Conservation (phyloP, 2,888 invertebrate genomes). For the Odontothrips loti region DNA sequence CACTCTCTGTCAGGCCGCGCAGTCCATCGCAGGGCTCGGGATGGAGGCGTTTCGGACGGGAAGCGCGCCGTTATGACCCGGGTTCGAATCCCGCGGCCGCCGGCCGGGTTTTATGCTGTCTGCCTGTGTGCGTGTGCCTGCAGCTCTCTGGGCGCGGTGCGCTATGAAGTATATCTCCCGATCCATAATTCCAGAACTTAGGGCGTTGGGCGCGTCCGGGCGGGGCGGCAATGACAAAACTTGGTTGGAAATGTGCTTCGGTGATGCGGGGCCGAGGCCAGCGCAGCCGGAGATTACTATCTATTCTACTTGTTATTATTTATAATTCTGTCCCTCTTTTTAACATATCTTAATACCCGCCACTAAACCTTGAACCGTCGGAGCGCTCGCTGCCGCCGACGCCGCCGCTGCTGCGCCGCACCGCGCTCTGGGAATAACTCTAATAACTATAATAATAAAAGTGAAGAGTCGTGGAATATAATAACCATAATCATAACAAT, state of each 20-base stretch:
- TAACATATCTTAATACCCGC: conserved; percentile 23
- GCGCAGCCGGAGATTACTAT: conserved; percentile 10
- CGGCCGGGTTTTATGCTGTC: no score
- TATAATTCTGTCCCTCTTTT: conserved; percentile 23
- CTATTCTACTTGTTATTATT: conserved; percentile 19
- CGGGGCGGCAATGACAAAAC: conserved; percentile 18
- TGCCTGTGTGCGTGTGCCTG: not conserved
- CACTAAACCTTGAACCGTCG: conserved; percentile 21
- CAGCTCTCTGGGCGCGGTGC: not conserved
- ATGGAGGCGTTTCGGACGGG: no score
- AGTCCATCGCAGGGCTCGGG: no score
- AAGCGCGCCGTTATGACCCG: no score
- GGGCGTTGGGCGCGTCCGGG: not conserved
- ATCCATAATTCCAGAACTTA: conserved; percentile 25
- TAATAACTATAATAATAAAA: conserved; percentile 27
- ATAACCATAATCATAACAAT: conserved; percentile 27
- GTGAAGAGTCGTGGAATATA: conserved; percentile 26
- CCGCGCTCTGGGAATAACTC: conserved; percentile 21
- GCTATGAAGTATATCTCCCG: not conserved
- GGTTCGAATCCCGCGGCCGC: no score
- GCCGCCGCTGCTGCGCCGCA: not conserved
- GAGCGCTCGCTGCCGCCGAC: not conserved
- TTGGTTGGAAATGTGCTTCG: not conserved
- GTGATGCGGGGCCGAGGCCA: not conserved
- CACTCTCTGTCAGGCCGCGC: no score